Evolutionary conservation across 2,113 vertebrate genomes (phyloP), one percentile per base, ranked within the genome.

Genomic region (Peromyscus maniculatus): DNA sequence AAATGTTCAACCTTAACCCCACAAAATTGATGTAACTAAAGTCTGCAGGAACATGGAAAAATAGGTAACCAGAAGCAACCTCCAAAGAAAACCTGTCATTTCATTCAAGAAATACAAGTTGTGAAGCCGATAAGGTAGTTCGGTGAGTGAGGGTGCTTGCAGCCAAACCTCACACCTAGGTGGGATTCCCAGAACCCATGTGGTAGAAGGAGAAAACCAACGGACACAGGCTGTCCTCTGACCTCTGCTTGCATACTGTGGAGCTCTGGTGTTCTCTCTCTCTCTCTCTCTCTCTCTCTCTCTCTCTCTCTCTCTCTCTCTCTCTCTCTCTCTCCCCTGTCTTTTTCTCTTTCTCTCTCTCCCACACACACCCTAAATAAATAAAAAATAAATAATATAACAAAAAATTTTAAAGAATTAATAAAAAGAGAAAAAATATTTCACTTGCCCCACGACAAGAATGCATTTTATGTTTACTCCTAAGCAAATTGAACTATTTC

Each of bases 41-140:
- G 57, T 39, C 62, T 64, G 59, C 33, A 49, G 49, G 91, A 94
- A 94, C 31, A 28, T 46, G 10, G 36, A 36, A 89, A 90, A 87
- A 57, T 28, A 77, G 33, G 12, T 88, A 90, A 67, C 43, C 26
- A 55, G 7, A 5, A 78, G 2, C 87, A 87, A 82, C 87, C 31
- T 46, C 49, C 59, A 33, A 79, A 91, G 22, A 80, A 83, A 22
- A 43, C 39, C 55, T 15, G 10, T 24, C 21, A 72, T 59, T 93
- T 94, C 55, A 33, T 87, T 95, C 1, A 19, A 88, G 49, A 96
- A 90, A 78, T 88, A 88, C 26, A 55, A 52, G 33, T 31, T 52
- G 49, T 55, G 16, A 6, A 3, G 4, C 16, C 1, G 19, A 13
- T 33, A 52, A 79, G 49, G 31, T 55, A 16, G 16, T 16, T 79